A percentile compares a stretch with the other conserved stretches of the same genome.
phyloP scores from a whole-genome alignment of 2,797 vertebrate genomes.

The Taeniopygia guttata region DNA sequence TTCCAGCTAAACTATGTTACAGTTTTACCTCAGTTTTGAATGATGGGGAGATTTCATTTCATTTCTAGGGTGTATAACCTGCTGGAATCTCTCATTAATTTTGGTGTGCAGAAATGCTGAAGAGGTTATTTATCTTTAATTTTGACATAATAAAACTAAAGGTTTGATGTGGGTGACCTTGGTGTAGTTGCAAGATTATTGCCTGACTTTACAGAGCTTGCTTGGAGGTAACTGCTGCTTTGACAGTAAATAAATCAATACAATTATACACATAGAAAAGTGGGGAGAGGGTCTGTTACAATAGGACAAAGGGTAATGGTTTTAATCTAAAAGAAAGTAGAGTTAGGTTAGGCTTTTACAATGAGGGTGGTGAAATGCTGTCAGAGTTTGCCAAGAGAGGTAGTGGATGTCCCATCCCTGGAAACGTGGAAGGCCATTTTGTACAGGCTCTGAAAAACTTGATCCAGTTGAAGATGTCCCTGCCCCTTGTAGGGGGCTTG shows the following conservation, averaged over 20 bases:
- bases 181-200: neutral
- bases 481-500: accelerated
- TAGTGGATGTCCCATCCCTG: too few species aligned
- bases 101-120: neutral
- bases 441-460: neutral
- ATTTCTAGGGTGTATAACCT: neutral
- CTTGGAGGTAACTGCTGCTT: neutral
- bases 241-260: neutral
- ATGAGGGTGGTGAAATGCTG: accelerated
- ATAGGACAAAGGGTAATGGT: accelerated
- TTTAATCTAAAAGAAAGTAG: neutral
- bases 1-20: neutral
- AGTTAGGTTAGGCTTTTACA: neutral
- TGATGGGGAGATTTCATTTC: neutral
- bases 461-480: neutral
- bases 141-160: neutral
- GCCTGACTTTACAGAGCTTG: neutral
- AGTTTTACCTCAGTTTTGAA: neutral
- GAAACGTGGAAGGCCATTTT: neutral
- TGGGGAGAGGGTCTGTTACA: neutral
- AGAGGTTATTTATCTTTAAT: neutral
- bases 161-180: neutral
- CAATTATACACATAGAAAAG: neutral
- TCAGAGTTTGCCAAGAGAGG: neutral
- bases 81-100: neutral